These are phyloP conservation scores for Tapirus terrestris DNA, from an alignment of 2,113 vertebrate genomes.

Conservation along the genomic window DNA sequence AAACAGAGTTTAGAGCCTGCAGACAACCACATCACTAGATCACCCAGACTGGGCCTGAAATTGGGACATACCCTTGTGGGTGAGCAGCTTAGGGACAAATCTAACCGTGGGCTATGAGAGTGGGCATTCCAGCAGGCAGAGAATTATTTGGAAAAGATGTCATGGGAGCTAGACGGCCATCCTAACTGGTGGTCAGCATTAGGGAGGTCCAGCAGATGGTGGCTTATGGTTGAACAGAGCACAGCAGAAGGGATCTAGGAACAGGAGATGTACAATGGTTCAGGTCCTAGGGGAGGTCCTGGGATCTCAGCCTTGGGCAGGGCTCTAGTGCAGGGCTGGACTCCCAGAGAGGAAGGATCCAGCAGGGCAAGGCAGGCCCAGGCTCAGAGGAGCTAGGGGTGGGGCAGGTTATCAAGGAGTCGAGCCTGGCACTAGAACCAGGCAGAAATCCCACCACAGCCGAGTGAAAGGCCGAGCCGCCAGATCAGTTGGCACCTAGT, in stretches of 20 bases:
- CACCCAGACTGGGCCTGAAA: background rate
- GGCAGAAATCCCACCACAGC: background rate
- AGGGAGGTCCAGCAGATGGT: background rate
- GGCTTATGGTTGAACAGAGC: background rate
- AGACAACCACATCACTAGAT: background rate
- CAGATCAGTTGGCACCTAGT: background rate
- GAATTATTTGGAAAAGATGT: background rate
- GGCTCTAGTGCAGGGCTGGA: background rate
- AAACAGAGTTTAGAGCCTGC: background rate
- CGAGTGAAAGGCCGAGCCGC: background rate
- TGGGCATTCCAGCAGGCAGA: background rate
- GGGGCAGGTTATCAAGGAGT: background rate
- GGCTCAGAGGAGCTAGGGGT: background rate
- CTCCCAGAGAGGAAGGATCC: background rate
- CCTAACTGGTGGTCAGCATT: background rate
- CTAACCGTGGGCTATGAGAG: background rate
- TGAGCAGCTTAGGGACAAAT: background rate
- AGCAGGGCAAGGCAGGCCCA: background rate
- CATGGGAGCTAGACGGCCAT: background rate
- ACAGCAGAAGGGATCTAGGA: background rate
- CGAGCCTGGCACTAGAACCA: background rate
- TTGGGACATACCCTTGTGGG: background rate
- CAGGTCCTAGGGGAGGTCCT: background rate
- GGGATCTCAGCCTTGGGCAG: background rate
- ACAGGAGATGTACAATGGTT: accelerated